phyloP scores from a whole-genome alignment of 2,113 vertebrate species.

The Thalassarche chlororhynchos region DNA sequence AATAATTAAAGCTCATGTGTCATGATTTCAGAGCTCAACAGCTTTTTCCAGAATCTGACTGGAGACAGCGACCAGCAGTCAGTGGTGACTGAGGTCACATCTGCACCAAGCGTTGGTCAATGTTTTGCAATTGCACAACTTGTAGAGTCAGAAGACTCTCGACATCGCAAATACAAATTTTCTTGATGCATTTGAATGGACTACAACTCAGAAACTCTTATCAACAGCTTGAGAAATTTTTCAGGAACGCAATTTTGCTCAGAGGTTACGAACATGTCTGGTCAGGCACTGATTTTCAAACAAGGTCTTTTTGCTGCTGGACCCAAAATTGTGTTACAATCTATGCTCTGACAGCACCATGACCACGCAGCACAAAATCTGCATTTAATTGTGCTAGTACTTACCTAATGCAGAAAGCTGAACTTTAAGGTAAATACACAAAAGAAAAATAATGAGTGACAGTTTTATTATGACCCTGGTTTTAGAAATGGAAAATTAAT shows the following conservation, averaged over 20 bases:
- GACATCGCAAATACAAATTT: not conserved
- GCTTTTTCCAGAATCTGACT: not conserved
- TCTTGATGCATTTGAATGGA: not conserved
- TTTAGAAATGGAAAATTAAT: not conserved
- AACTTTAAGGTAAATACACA: not conserved
- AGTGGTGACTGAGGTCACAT: not conserved
- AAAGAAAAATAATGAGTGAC: not conserved
- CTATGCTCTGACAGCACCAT: not conserved
- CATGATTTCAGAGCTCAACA: not conserved
- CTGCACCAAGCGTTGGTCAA: not conserved
- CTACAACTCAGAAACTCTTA: not conserved
- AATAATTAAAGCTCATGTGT: not conserved
- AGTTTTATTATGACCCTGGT: not conserved
- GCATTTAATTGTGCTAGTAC: not conserved
- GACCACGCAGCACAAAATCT: not conserved
- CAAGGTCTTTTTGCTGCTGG: not conserved
- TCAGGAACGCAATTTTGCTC: not conserved
- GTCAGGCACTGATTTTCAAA: not conserved
- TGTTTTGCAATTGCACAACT: not conserved
- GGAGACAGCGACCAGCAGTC: not conserved
- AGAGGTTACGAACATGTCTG: not conserved
- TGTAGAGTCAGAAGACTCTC: not conserved
- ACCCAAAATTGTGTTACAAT: not conserved
- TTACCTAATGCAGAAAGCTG: not conserved
- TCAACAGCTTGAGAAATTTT: not conserved